Conservation (phyloP, 2,888 invertebrate species). For the Netelia inedita region DNA sequence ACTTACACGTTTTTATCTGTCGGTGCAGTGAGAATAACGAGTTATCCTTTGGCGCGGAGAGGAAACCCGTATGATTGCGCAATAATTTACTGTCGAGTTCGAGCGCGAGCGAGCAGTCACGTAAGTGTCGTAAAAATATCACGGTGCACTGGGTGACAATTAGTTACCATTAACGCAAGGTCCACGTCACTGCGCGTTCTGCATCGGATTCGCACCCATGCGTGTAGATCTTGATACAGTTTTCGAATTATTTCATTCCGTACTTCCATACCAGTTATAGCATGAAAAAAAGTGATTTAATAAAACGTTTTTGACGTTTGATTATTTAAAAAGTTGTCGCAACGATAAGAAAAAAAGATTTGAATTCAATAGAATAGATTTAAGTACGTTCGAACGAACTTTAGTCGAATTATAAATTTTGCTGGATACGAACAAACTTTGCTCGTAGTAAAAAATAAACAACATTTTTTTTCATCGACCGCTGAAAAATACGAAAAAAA, state of each 20-base stretch:
- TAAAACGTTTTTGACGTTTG: too few species aligned
- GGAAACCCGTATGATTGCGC: conserved; percentile 57
- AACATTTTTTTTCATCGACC: too few species aligned
- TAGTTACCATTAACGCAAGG: conserved; percentile 56
- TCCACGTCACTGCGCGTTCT: neutral
- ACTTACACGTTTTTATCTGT: neutral
- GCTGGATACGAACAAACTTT: too few species aligned
- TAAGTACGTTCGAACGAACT: neutral
- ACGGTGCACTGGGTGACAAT: conserved; percentile 60
- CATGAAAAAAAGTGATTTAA: too few species aligned
- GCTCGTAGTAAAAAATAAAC: too few species aligned
- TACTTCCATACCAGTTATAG: neutral
- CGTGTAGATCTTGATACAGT: conserved; percentile 30
- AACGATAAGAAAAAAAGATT: neutral
- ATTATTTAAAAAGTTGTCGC: neutral
- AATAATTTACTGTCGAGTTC: conserved; percentile 51
- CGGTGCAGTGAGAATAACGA: neutral
- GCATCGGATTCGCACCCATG: conserved; percentile 12
- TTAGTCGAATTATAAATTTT: neutral
- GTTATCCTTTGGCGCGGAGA: conserved; percentile 49
- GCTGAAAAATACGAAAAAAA: neutral
- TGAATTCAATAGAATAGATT: neutral
- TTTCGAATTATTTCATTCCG: conserved; percentile 28
- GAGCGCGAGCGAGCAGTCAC: conserved; percentile 47
- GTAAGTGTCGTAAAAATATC: conserved; percentile 64